Percentiles rank a stretch among this genome's conserved stretches.
phyloP scores from a whole-genome alignment of 2,797 vertebrate species.

The Erethizon dorsatum region DNA sequence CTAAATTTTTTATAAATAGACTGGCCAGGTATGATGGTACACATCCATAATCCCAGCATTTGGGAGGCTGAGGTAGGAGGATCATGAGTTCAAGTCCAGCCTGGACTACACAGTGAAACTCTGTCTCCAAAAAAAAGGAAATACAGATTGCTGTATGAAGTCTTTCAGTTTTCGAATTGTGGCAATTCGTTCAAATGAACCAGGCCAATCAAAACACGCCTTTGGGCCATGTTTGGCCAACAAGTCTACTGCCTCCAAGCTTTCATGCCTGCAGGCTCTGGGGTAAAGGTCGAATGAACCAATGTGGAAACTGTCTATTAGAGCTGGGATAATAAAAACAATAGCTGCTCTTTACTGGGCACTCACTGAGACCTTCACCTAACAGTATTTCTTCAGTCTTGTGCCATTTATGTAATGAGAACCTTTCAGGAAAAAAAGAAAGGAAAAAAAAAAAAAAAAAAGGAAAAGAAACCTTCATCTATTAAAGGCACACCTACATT shows the following conservation, averaged over 20 bases:
- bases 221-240: not conserved
- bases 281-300: not conserved
- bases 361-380: not conserved
- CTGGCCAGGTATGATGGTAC: not conserved
- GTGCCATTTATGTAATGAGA: not conserved
- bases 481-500: not conserved
- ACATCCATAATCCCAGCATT: not conserved
- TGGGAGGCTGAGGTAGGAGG: not conserved
- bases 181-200: not conserved
- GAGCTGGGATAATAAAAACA: not conserved
- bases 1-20: not conserved
- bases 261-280: not conserved
- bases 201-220: not conserved
- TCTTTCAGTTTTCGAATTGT: not conserved
- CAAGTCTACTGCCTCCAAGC: not conserved
- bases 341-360: not conserved
- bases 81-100: not conserved
- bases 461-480: not conserved
- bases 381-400: not conserved
- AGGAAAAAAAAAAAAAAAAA: not conserved
- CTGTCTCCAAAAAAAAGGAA: not conserved
- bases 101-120: not conserved
- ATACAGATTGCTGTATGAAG: not conserved
- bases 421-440: conserved; percentile 39
- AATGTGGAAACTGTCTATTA: not conserved